Evolutionary conservation across 2,113 vertebrate genomes (phyloP).

Genomic region (Ornithorhynchus anatinus): DNA sequence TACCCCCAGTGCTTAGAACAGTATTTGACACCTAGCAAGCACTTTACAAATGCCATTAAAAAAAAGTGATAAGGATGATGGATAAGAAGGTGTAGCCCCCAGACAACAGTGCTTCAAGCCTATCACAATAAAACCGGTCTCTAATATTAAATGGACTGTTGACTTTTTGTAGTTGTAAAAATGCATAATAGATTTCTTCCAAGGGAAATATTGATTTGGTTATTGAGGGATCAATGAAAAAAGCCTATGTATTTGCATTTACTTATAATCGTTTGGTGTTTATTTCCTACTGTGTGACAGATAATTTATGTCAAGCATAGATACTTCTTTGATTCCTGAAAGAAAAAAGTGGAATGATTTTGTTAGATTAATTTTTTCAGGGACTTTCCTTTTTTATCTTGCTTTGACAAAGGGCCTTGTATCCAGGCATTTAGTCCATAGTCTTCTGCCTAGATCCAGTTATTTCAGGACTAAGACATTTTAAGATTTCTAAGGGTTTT

Average conservation of each 20-base stretch:
- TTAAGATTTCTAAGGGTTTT: too few species aligned
- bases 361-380: neutral
- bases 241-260: constrained; percentile 20
- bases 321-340: neutral
- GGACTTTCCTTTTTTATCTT: neutral
- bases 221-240: constrained; percentile 47
- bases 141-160: neutral
- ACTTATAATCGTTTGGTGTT: constrained; percentile 28
- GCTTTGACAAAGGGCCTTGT: neutral
- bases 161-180: constrained; percentile 14
- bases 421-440: neutral
- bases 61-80: too few species aligned
- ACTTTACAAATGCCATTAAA: too few species aligned
- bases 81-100: too few species aligned
- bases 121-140: too few species aligned
- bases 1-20: too few species aligned
- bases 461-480: too few species aligned
- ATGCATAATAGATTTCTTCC: constrained; percentile 19
- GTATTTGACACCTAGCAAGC: too few species aligned
- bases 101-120: too few species aligned
- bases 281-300: neutral
- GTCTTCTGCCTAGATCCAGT: neutral
- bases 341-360: neutral
- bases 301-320: constrained; percentile 37
- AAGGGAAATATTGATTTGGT: constrained; percentile 18